Evolutionary conservation across 2,888 invertebrate species (phyloP).

Genomic region (Peribatodes rhomboidaria): DNA sequence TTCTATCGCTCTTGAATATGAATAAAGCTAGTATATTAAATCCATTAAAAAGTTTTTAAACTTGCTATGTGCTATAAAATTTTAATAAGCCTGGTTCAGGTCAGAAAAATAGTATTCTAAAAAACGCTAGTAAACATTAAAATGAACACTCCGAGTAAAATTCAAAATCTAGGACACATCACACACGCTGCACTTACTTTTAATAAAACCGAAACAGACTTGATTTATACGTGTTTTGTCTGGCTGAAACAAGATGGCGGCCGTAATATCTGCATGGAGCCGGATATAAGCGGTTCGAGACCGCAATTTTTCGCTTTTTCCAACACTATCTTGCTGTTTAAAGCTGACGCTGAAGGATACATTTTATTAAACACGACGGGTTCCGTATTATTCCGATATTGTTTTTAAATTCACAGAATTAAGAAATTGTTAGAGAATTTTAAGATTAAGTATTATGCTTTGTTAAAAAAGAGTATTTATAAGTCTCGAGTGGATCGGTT

Average conservation of each 20-base stretch:
- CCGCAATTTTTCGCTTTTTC: constrained; percentile 70
- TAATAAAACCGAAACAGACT: constrained; percentile 70
- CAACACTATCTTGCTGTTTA: constrained; percentile 61
- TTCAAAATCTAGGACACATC: constrained; percentile 47
- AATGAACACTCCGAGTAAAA: constrained; percentile 6
- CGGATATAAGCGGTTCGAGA: constrained; percentile 61
- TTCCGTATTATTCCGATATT: constrained; percentile 45
- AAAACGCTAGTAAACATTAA: constrained; percentile 14
- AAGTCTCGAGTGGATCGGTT: too few species aligned
- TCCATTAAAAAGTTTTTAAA: too few species aligned
- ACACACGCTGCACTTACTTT: constrained; percentile 58
- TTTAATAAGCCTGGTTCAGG: too few species aligned
- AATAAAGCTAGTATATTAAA: too few species aligned
- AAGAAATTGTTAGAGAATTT: too few species aligned
- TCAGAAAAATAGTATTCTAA: neutral
- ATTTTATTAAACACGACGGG: constrained; percentile 59
- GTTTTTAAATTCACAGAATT: constrained; percentile 25
- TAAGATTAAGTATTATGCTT: too few species aligned
- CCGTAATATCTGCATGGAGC: constrained; percentile 73
- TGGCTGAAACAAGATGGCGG: constrained; percentile 72
- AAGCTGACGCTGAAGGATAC: constrained; percentile 55
- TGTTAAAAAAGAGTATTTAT: too few species aligned
- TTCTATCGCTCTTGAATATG: too few species aligned
- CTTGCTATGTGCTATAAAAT: too few species aligned
- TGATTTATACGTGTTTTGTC: constrained; percentile 77